A percentile compares a stretch with the other conserved stretches of the same genome.
Evolutionary conservation across 2,888 invertebrate genomes (phyloP).

Genomic region (Cotesia congregata): DNA sequence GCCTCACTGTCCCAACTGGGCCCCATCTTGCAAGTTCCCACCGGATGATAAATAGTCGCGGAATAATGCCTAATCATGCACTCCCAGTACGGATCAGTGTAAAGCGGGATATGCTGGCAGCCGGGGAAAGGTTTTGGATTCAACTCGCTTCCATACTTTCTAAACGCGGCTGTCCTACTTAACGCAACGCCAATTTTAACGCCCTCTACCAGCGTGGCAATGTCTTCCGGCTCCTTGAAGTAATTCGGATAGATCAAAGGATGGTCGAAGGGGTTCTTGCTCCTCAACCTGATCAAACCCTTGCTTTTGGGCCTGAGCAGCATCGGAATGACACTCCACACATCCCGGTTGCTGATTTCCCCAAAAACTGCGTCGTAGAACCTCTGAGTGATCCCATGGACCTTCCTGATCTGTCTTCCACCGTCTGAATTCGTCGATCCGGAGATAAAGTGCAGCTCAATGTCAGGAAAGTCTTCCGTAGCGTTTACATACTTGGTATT

Average conservation of each 20-base stretch:
- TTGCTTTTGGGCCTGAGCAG: constrained; percentile 86
- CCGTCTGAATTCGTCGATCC: constrained; percentile 90
- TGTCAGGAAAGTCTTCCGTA: constrained; percentile 87
- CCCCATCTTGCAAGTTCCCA: constrained; percentile 92
- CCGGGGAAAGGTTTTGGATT: constrained; percentile 83
- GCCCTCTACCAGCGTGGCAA: constrained; percentile 86
- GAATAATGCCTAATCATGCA: constrained; percentile 87
- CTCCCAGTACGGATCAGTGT: constrained; percentile 86
- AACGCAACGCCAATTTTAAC: constrained; percentile 86
- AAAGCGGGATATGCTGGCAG: constrained; percentile 78
- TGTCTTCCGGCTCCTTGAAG: constrained; percentile 83
- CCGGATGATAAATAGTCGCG: constrained; percentile 88
- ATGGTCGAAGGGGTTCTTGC: constrained; percentile 87
- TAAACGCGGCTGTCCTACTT: constrained; percentile 85
- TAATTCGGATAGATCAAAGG: constrained; percentile 95
- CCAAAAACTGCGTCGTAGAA: constrained; percentile 84
- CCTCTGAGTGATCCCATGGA: constrained; percentile 81
- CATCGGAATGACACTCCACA: constrained; percentile 89
- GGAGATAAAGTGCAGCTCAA: constrained; percentile 90
- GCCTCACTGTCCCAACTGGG: constrained; percentile 88
- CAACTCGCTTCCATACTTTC: constrained; percentile 79
- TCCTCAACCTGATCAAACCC: constrained; percentile 85
- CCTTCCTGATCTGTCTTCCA: constrained; percentile 84
- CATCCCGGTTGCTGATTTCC: constrained; percentile 82
- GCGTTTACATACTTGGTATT: constrained; percentile 88